These are phyloP conservation scores for Morus bassanus DNA, from an alignment of 2,797 vertebrate species.

Conservation along the genomic window DNA sequence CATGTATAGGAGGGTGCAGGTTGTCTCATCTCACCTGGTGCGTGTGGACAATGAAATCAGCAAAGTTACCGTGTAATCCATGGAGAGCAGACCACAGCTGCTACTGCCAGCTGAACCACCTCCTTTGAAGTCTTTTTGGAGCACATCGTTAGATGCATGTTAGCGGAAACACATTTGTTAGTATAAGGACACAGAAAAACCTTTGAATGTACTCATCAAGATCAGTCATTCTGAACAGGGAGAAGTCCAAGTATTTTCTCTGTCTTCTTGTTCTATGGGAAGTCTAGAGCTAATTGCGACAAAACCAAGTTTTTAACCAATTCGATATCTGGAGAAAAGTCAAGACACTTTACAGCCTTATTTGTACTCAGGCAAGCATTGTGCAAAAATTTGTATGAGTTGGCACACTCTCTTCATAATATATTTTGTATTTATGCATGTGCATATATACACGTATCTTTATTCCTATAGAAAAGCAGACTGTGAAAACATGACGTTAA, in stretches of 20 bases:
- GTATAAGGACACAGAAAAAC: background rate
- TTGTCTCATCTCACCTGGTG: background rate
- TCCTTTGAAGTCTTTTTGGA: background rate
- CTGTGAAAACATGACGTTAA: background rate
- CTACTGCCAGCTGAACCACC: background rate
- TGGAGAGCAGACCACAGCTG: background rate
- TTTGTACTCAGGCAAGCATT: background rate
- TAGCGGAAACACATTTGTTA: background rate
- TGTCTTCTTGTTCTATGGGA: background rate
- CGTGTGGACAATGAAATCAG: background rate
- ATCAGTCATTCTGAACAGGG: background rate
- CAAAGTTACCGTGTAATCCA: accelerated
- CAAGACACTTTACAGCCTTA: background rate
- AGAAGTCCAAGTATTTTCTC: background rate
- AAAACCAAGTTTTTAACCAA: background rate
- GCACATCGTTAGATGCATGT: accelerated
- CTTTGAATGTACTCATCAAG: background rate
- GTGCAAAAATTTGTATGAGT: background rate
- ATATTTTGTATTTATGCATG: background rate
- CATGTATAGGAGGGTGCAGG: too few relatives aligned
- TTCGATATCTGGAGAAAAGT: background rate
- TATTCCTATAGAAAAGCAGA: background rate
- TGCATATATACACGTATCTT: accelerated
- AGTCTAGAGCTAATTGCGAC: background rate
- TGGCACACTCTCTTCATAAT: background rate